Evolutionary conservation across 2,888 invertebrate genomes (phyloP).

Genomic region (Siphlonurus alternatus): DNA sequence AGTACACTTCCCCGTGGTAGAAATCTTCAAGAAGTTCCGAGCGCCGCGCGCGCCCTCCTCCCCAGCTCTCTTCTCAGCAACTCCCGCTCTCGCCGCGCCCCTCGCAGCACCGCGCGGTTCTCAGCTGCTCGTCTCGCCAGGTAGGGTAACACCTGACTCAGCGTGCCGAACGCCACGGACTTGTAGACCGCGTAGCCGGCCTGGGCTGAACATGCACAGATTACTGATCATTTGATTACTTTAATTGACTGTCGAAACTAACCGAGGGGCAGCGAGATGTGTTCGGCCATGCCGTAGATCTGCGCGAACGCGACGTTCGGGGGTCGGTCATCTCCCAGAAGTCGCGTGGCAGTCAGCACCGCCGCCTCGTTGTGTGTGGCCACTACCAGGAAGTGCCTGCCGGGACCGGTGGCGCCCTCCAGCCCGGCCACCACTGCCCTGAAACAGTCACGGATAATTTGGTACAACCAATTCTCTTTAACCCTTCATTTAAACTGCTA

Average conservation of each 20-base stretch:
- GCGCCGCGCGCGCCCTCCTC: too few species aligned
- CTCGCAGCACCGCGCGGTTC: slow-evolving; percentile 26
- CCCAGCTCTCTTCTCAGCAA: slow-evolving; percentile 19
- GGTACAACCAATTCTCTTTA: too few species aligned
- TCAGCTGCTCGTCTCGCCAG: slow-evolving; percentile 27
- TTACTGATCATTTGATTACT: neutral
- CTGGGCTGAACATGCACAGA: slow-evolving; percentile 21
- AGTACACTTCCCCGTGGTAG: too few species aligned
- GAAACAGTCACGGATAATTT: too few species aligned
- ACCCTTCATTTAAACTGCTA: too few species aligned
- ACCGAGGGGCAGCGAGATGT: slow-evolving; percentile 29
- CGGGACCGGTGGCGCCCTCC: neutral
- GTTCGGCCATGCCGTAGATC: slow-evolving; percentile 31
- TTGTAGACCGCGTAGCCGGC: slow-evolving; percentile 26
- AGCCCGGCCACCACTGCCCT: neutral
- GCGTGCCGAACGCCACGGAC: slow-evolving; percentile 27
- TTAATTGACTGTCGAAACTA: slow-evolving; percentile 13
- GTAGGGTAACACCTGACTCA: slow-evolving; percentile 27
- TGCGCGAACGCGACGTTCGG: slow-evolving; percentile 27
- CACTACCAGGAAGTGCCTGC: slow-evolving; percentile 20
- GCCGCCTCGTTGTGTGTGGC: slow-evolving; percentile 31
- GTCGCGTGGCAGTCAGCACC: slow-evolving; percentile 17
- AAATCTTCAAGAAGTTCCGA: too few species aligned
- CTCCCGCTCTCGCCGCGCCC: slow-evolving; percentile 24
- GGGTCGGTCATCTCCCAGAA: slow-evolving; percentile 19